Conservation (phyloP, 2,888 invertebrate species). For the Aspidapion aeneum region DNA sequence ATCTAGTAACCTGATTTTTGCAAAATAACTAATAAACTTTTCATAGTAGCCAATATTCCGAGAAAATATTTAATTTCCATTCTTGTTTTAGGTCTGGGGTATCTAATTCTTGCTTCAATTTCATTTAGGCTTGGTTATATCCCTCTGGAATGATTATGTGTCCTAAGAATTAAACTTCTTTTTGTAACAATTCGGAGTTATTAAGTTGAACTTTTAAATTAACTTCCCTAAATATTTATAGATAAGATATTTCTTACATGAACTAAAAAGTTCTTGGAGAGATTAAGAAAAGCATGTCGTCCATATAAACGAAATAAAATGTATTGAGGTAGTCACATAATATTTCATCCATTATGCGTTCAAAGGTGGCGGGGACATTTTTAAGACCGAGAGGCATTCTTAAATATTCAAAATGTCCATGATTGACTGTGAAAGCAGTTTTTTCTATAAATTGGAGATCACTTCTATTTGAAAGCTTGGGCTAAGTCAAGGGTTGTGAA, state of each 20-base stretch:
- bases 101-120: background rate
- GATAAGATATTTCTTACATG: slow-evolving; percentile 14
- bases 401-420: slow-evolving; percentile 31
- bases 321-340: background rate
- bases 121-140: background rate
- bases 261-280: background rate
- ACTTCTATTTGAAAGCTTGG: slow-evolving; percentile 35
- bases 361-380: background rate
- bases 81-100: background rate
- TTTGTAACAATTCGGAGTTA: background rate
- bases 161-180: slow-evolving; percentile 22
- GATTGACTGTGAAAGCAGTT: slow-evolving; percentile 32
- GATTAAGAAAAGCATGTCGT: background rate
- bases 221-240: slow-evolving; percentile 12
- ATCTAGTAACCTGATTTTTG: no score
- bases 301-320: background rate
- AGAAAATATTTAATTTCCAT: background rate
- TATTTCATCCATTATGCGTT: slow-evolving; percentile 1
- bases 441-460: slow-evolving; percentile 28
- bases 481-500: background rate
- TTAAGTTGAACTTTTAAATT: background rate
- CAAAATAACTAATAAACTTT: background rate
- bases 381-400: slow-evolving; percentile 34
- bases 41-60: background rate
- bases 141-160: slow-evolving; percentile 22